Evolutionary conservation across 1,140 invertebrate genomes (phyloP), one percentile per base, ranked within the genome.

Genomic region (Sweltsa coloradensis): DNA sequence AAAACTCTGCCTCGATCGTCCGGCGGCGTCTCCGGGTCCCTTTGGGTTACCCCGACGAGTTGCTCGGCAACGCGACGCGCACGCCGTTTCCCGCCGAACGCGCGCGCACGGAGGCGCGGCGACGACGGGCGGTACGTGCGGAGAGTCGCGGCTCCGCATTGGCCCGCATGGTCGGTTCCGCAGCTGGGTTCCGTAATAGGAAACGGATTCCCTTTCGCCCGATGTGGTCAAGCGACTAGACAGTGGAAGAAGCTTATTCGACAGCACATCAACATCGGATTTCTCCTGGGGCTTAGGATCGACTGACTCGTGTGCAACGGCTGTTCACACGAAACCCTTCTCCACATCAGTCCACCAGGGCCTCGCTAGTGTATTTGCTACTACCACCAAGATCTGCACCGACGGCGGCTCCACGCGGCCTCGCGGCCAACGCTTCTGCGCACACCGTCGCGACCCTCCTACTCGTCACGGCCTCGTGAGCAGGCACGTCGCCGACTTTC

Each of bases 281-380:
- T 47, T 68, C 75, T 71, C 73, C 70, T 75, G 71, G 71, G 72
- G 71, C 76, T 79, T 79, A 84, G 79, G 83, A 83, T 79, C 82
- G 81, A 86, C 83, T 87, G 71, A 87, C 81, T 82, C 81, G 79
- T 81, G 78, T 81, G 71, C 84, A 45, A 89, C 73, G 70, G 79
- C 83, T 85, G 84, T 88, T 87, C 76, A 84, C 82, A 81, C 78
- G 83, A 81, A 45, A 45, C 25, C 43, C n/a, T 66, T 74, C 71
- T 69, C 43, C 43, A 18, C 29, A 16, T 45, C 43, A 29, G 43
- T 14, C 43, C 16, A 7, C 24, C 14, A 45, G n/a, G 29, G 2
- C 24, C 25, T 45, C 25, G 19, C n/a, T 45, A 16, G 43, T 7
- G 16, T 45, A 45, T 45, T 73, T 75, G 69, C 70, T 74, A 75